Evolutionary conservation across 2,888 invertebrate species (phyloP), one percentile per base, ranked within the genome.

Genomic region (Pseudoips prasinana): DNA sequence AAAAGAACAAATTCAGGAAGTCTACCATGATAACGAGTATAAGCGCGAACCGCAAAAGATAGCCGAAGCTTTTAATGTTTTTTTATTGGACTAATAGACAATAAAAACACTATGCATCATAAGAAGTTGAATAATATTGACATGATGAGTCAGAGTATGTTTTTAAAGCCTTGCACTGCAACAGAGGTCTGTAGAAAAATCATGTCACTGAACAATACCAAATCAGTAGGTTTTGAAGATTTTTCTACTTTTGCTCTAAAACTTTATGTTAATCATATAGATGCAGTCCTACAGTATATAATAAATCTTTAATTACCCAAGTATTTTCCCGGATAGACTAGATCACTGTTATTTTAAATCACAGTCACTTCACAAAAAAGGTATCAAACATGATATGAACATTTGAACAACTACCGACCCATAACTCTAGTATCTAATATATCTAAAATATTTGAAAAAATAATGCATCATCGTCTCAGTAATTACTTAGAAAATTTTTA

Each of bases 351-450:
- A 10, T 10, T 10, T 4, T 14, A 27, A 17, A 17, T 33, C 3
- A 33, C n/a, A 33, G 18, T 27, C 33, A 7, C 3, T 33, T 1
- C 9, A 10, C 10, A 24, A 24, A 10, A 24, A 24, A 7, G 24
- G 25, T 8, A 17, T 14, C 7, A 29, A 33, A 25, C 22, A 1
- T 1, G 10, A 25, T 1, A 11, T n/a, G n/a, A n/a, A n/a, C n/a
- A n/a, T n/a, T n/a, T 29, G 8, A 10, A 26, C 7, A 33, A 33
- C 19, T 39, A 25, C 19, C 25, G 39, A 11, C 39, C 33, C 7
- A 32, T n/a, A n/a, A n/a, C n/a, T n/a, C n/a, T n/a, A n/a, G n/a
- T n/a, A n/a, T n/a, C n/a, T n/a, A n/a, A n/a, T n/a, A n/a, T n/a
- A n/a, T n/a, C n/a, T n/a, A n/a, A n/a, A n/a, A n/a, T n/a, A n/a